Evolutionary conservation across 2,113 vertebrate species (phyloP).

Genomic region (Chiloscyllium plagiosum): DNA sequence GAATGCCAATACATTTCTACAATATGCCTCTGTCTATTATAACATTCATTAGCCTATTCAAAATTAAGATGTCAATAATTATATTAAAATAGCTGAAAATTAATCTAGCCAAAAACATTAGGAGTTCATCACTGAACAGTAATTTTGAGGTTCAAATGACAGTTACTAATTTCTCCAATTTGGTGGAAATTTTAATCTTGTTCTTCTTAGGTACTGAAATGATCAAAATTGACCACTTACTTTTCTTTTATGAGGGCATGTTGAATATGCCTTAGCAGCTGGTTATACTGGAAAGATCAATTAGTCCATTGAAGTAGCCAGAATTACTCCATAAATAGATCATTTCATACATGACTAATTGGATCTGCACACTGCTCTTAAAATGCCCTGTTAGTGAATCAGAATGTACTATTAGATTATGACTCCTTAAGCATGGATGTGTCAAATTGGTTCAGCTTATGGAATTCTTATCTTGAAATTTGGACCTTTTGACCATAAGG

Average conservation of each 20-base stretch:
- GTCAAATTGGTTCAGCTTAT: background rate
- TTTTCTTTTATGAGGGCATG: background rate
- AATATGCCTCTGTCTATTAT: background rate
- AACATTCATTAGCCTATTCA: background rate
- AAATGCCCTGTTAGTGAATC: background rate
- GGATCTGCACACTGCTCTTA: background rate
- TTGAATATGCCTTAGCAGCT: background rate
- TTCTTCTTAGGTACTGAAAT: background rate
- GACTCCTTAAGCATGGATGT: background rate
- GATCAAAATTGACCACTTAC: background rate
- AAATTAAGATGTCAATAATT: background rate
- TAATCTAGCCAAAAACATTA: background rate
- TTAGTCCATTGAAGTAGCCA: background rate
- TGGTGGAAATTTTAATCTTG: background rate
- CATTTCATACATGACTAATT: background rate
- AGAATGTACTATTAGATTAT: background rate
- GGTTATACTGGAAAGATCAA: background rate
- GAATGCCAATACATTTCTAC: background rate
- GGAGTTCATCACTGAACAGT: background rate
- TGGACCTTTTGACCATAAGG: background rate
- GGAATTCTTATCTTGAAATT: background rate
- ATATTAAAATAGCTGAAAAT: constrained; percentile 28
- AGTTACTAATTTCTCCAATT: background rate
- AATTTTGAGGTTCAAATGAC: background rate
- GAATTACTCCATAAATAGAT: background rate